phyloP scores from a whole-genome alignment of 2,113 vertebrate species.

The Balaeniceps rex region DNA sequence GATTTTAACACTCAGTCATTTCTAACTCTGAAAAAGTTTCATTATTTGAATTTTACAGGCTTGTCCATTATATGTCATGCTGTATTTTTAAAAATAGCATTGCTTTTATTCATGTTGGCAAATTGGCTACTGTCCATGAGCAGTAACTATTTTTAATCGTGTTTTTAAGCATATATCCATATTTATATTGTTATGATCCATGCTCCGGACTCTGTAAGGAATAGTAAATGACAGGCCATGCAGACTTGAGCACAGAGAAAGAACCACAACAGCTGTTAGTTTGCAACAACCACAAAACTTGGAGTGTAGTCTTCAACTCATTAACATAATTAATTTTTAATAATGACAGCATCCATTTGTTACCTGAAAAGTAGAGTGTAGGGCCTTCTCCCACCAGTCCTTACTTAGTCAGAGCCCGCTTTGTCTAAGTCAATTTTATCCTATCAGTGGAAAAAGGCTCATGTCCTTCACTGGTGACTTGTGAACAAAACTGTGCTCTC shows the following conservation, averaged over 20 bases:
- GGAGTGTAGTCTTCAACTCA: conserved; percentile 1
- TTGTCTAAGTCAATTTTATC: neutral
- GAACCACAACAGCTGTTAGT: conserved; percentile 29
- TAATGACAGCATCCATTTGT: conserved; percentile 32
- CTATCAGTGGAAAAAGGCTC: neutral
- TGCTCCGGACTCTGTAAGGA: conserved; percentile 31
- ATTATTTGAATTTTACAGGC: conserved; percentile 18
- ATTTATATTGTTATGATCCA: conserved; percentile 50
- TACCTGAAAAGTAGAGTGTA: neutral
- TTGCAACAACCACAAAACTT: neutral
- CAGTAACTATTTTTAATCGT: conserved; percentile 52
- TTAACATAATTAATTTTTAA: conserved; percentile 59
- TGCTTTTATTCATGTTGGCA: conserved; percentile 37
- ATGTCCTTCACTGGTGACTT: neutral
- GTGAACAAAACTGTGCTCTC: neutral
- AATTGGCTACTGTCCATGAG: conserved; percentile 29
- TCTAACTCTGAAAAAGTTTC: conserved; percentile 13
- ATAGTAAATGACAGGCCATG: conserved; percentile 34
- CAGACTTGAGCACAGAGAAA: neutral
- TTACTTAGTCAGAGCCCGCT: neutral
- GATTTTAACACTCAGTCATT: conserved; percentile 31
- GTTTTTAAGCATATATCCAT: conserved; percentile 50
- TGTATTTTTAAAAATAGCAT: neutral
- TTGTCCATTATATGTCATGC: conserved; percentile 20
- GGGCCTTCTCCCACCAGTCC: neutral